Evolutionary conservation across 2,888 invertebrate species (phyloP).

Genomic region (Sphaeridia pumilis): DNA sequence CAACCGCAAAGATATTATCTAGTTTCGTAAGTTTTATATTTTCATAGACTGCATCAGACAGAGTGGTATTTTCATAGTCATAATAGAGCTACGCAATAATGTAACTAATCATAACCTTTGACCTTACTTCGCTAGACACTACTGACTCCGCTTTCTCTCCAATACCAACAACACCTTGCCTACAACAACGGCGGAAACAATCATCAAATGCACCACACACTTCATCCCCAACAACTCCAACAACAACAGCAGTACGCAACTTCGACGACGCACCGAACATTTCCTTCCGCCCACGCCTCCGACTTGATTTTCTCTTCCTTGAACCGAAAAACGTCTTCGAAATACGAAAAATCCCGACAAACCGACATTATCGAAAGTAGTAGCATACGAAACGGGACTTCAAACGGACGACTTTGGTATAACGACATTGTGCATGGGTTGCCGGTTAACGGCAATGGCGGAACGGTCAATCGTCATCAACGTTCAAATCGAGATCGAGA

Average conservation of each 20-base stretch:
- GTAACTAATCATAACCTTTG: background rate
- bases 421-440: slow-evolving; percentile 32
- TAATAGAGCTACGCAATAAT: background rate
- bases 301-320: slow-evolving; percentile 34
- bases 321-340: slow-evolving; percentile 25
- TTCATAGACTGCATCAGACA: no score
- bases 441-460: slow-evolving; percentile 19
- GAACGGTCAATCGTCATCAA: background rate
- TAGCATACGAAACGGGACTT: background rate
- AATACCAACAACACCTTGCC: slow-evolving; percentile 33
- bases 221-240: slow-evolving; percentile 18
- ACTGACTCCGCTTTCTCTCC: slow-evolving; percentile 36
- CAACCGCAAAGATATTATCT: no score
- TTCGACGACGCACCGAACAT: slow-evolving; percentile 35
- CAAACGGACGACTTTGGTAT: slow-evolving; percentile 15
- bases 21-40: no score
- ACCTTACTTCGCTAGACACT: slow-evolving; percentile 28
- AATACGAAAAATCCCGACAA: slow-evolving; percentile 6
- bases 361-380: background rate
- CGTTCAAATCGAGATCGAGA: no score
- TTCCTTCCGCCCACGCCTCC: slow-evolving; percentile 32
- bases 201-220: slow-evolving; percentile 21
- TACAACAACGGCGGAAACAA: slow-evolving; percentile 21
- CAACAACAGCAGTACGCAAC: slow-evolving; percentile 22
- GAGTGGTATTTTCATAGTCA: background rate